Evolutionary conservation across 2,888 invertebrate genomes (phyloP).

Genomic region (Eupithecia inturbata): DNA sequence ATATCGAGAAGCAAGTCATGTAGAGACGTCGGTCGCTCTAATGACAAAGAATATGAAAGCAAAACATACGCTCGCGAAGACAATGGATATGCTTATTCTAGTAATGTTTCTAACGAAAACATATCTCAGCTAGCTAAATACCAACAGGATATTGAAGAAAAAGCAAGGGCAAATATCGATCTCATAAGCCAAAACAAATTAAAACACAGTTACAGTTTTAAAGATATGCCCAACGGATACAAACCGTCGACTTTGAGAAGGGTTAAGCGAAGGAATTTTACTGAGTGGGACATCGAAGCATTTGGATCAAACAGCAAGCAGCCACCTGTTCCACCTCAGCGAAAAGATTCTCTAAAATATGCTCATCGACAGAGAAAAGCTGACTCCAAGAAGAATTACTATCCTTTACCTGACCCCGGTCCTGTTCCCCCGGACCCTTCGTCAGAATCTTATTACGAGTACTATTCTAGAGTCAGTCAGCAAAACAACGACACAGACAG

Average conservation of each 20-base stretch:
- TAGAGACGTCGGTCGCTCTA: constrained; percentile 72
- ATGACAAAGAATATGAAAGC: constrained; percentile 62
- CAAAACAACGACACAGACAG: constrained; percentile 80
- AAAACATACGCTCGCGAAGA: constrained; percentile 68
- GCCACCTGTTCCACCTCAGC: constrained; percentile 74
- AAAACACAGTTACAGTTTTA: constrained; percentile 84
- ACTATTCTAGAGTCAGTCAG: constrained; percentile 80
- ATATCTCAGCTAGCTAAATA: constrained; percentile 85
- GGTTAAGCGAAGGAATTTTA: constrained; percentile 82
- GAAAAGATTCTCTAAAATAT: constrained; percentile 81
- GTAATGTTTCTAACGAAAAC: constrained; percentile 71
- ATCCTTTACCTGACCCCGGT: constrained; percentile 77
- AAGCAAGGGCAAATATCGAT: constrained; percentile 80
- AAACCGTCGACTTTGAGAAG: constrained; percentile 84
- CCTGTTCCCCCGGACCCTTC: constrained; percentile 77
- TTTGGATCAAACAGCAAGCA: constrained; percentile 69
- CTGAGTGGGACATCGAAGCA: constrained; percentile 84
- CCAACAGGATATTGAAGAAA: constrained; percentile 85
- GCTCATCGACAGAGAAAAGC: constrained; percentile 79
- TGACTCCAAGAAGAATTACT: constrained; percentile 74
- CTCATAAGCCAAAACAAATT: constrained; percentile 81
- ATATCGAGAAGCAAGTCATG: constrained; percentile 81
- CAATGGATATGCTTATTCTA: constrained; percentile 64
- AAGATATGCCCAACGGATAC: constrained; percentile 86
- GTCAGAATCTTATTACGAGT: constrained; percentile 81